Conservation (phyloP, 2,888 invertebrate species). For the Hermodice carunculata region DNA sequence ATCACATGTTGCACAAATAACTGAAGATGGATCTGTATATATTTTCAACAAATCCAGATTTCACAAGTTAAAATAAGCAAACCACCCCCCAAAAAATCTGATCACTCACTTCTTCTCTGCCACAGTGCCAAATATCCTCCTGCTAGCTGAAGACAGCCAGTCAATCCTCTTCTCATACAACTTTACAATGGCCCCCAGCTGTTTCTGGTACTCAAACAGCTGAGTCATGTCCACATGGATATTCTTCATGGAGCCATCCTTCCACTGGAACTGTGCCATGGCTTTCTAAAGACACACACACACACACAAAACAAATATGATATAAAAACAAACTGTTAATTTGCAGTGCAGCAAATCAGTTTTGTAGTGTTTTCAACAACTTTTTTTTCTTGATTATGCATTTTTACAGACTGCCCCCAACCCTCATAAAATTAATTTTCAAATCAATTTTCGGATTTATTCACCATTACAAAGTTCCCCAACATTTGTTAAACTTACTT, state of each 20-base stretch:
- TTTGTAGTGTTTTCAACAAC: too few relatives aligned
- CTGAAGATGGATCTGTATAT: neutral
- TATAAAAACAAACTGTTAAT: too few relatives aligned
- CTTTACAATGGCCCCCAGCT: constrained; percentile 63
- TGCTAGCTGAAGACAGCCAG: constrained; percentile 66
- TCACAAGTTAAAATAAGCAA: neutral
- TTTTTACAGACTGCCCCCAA: too few relatives aligned
- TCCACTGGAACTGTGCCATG: constrained; percentile 70
- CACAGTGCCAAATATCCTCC: constrained; percentile 67
- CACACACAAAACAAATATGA: too few relatives aligned
- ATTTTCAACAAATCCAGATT: neutral
- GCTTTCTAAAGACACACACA: constrained; percentile 65
- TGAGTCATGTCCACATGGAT: constrained; percentile 69
- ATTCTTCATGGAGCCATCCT: constrained; percentile 68
- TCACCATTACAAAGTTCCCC: neutral
- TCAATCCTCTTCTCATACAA: constrained; percentile 67
- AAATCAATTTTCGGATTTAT: too few relatives aligned
- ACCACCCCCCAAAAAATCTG: neutral
- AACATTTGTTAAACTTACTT: too few relatives aligned
- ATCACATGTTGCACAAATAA: too few relatives aligned
- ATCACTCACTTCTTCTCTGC: constrained; percentile 63
- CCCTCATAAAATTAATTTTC: too few relatives aligned
- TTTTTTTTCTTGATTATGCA: too few relatives aligned
- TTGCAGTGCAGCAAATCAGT: too few relatives aligned
- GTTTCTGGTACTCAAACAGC: constrained; percentile 70